phyloP scores from a whole-genome alignment of 2,797 vertebrate species.

The Yasuhikotakia modesta region DNA sequence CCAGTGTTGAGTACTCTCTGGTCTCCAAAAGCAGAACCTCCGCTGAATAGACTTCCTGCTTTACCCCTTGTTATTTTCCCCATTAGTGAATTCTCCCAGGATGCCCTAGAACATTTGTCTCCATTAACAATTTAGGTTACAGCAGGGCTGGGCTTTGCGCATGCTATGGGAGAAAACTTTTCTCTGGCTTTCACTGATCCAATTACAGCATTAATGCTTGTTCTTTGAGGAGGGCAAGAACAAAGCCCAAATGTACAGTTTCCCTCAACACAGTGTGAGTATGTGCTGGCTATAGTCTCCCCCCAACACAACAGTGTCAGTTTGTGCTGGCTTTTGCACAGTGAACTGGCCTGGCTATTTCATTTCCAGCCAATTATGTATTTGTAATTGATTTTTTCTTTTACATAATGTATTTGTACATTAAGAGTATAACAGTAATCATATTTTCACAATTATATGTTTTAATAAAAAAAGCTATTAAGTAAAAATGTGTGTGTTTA shows the following conservation, averaged over 20 bases:
- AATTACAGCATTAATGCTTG: conserved; percentile 67
- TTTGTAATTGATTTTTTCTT: too few species aligned
- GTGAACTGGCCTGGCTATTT: not conserved
- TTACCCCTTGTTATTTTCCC: conserved; percentile 66
- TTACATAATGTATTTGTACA: not conserved
- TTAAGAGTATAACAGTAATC: not conserved
- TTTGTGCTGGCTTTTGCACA: not conserved
- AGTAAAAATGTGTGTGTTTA: not conserved
- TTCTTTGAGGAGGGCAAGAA: conserved; percentile 33
- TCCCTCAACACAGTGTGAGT: not conserved
- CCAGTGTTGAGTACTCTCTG: conserved; percentile 46
- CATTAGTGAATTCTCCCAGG: conserved; percentile 76
- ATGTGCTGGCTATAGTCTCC: not conserved
- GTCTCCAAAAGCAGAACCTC: conserved; percentile 35
- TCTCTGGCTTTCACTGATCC: conserved; percentile 69
- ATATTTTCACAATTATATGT: not conserved
- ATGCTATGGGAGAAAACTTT: conserved; percentile 66
- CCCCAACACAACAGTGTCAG: not conserved
- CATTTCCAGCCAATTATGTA: not conserved
- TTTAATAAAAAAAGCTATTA: not conserved
- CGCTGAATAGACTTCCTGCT: conserved; percentile 43
- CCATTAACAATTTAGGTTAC: conserved; percentile 79
- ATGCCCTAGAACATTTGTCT: conserved; percentile 78
- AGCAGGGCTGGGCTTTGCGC: conserved; percentile 64
- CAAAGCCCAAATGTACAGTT: not conserved